Percentiles rank a stretch among this genome's conserved stretches.
Evolutionary conservation across 2,113 vertebrate species (phyloP).

Genomic region (Notarius lentiginosus): DNA sequence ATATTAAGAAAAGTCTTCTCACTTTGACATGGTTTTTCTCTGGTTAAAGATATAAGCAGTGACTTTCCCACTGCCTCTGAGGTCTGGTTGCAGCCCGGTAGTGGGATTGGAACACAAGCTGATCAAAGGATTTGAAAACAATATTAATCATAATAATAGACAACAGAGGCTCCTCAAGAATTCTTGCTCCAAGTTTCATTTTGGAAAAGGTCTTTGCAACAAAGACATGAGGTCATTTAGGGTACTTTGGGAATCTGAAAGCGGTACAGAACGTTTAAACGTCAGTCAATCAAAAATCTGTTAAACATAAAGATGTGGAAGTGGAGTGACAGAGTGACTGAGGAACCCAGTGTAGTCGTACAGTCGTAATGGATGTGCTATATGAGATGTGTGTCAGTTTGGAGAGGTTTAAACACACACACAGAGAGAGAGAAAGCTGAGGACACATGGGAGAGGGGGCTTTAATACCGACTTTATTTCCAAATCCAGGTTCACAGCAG

Average conservation of each 20-base stretch:
- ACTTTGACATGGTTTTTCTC: too few species aligned
- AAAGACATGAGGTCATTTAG: background rate
- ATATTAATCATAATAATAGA: too few species aligned
- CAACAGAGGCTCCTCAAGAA: background rate
- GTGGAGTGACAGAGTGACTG: background rate
- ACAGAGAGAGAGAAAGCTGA: background rate
- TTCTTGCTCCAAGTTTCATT: background rate
- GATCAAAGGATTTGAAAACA: too few species aligned
- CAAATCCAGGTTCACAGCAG: slow-evolving; percentile 89
- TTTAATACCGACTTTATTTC: slow-evolving; percentile 86
- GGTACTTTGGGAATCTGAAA: background rate
- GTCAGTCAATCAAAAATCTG: background rate
- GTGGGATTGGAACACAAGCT: background rate
- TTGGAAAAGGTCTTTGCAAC: background rate
- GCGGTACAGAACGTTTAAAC: background rate
- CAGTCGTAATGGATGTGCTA: background rate
- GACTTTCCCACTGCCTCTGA: too few species aligned
- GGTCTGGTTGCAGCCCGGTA: too few species aligned
- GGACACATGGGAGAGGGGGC: slow-evolving; percentile 62
- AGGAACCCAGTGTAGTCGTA: background rate
- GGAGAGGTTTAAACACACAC: background rate
- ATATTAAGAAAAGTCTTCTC: too few species aligned
- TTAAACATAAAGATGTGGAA: background rate
- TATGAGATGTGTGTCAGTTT: background rate
- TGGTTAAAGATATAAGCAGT: too few species aligned